Base-by-base conservation (phyloP, 2,113 vertebrate genomes). In the Odontophorus gujanensis region DNA sequence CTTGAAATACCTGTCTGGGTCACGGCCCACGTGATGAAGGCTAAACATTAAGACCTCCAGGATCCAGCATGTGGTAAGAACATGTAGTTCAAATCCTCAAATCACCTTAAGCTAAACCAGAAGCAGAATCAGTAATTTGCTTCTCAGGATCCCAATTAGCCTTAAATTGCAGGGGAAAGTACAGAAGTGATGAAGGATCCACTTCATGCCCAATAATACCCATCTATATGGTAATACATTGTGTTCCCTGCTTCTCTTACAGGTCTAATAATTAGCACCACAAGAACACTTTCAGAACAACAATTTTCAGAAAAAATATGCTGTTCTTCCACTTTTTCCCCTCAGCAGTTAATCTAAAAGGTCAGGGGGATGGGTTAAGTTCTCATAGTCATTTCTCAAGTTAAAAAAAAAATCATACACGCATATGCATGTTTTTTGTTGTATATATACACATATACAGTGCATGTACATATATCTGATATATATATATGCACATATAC, bases 1-100 rank as follows among this genome's bases (percentile, higher is more conserved):
- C 71, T 95, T 2, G 3, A 92, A 96, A 89, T 93, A 91, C 91
- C 66, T 8, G 51, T 81, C 91, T 88, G 73, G 92, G 95, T 93
- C 87, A 95, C 75, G 83, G 82, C 61, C 65, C 85, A 67, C 28
- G n/a, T 77, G 82, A 94, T 65, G 83, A 72, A 71, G 47, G 92
- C 79, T 18, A 55, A 87, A 66, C 7, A 6, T 83, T 57, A 65
- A 89, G 61, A 76, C 43, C 69, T 73, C 82, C 75, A 50, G 67
- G 84, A 92, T 77, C 51, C 58, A 1, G 10, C 57, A 85, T 50
- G 67, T 67, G 73, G 45, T 13, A 43, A 91, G 79, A 91, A 88
- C 69, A 42, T 21, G 30, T 36, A 2, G 1, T 65, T 61, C 73
- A 45, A 74, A 69, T 85, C 89, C 91, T 86, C 87, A 86, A 48